phyloP scores from a whole-genome alignment of 1,140 invertebrate species.

The Rhagoletis zephyria region DNA sequence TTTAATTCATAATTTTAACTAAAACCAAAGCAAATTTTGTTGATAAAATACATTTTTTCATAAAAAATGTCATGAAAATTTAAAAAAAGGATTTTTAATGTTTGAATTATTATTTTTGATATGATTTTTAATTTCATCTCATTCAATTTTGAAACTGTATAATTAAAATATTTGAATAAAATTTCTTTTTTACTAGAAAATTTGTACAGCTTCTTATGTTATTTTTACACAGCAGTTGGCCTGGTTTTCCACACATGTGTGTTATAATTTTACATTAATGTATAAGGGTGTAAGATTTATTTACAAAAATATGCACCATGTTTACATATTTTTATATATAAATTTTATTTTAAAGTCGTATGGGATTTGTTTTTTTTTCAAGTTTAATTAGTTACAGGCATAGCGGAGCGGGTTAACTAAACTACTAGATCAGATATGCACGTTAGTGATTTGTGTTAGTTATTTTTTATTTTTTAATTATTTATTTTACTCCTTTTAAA shows the following conservation, averaged over 20 bases:
- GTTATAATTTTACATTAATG: not conserved
- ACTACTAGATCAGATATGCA: not conserved
- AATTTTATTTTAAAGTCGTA: not conserved
- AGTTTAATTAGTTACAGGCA: slow-evolving; percentile 23
- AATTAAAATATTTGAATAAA: too few species aligned
- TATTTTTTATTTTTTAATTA: not conserved
- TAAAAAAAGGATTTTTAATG: too few species aligned
- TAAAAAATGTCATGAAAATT: too few species aligned
- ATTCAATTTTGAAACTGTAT: too few species aligned
- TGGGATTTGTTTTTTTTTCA: not conserved
- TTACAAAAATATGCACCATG: not conserved
- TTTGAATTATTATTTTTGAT: too few species aligned
- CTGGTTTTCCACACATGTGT: not conserved
- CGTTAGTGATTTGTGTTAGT: not conserved
- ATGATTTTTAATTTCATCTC: too few species aligned
- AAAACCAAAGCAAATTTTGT: too few species aligned
- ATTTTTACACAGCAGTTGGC: not conserved
- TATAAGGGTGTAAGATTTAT: slow-evolving; percentile 1
- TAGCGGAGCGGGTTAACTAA: slow-evolving; percentile 24
- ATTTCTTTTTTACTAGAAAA: too few species aligned
- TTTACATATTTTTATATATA: not conserved
- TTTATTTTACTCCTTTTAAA: not conserved
- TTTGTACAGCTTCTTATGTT: too few species aligned
- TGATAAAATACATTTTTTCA: too few species aligned
- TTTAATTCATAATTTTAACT: too few species aligned